A percentile compares a stretch with the other conserved stretches of the same genome.
Conservation (phyloP, 1,140 invertebrate species). For the Pogonomyrmex californicus region DNA sequence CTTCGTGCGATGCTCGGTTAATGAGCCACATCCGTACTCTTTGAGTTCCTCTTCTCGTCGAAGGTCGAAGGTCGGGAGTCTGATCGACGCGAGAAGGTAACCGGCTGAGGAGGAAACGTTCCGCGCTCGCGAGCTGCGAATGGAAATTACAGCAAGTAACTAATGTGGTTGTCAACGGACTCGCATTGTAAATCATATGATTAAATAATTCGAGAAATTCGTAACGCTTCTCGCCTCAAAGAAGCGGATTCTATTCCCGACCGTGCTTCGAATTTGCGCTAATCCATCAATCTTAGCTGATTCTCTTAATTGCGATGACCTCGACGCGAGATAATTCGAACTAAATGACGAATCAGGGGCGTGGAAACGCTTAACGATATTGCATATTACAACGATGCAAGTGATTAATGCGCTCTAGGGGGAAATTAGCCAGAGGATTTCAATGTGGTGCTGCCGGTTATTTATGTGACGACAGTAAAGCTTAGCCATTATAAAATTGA, state of each 20-base stretch:
- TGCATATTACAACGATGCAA: slow-evolving; percentile 18
- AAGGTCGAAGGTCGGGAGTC: slow-evolving; percentile 56
- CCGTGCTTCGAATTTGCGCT: neutral
- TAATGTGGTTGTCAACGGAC: slow-evolving; percentile 1
- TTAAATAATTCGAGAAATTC: slow-evolving; percentile 17
- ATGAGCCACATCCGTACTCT: slow-evolving; percentile 63
- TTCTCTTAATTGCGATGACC: slow-evolving; percentile 24
- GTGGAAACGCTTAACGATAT: slow-evolving; percentile 45
- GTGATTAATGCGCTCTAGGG: slow-evolving; percentile 51
- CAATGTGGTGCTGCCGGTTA: neutral
- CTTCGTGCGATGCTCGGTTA: slow-evolving; percentile 52
- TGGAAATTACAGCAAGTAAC: slow-evolving; percentile 17
- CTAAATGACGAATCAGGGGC: slow-evolving; percentile 49
- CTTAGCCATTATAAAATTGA: slow-evolving; percentile 16
- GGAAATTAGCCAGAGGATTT: slow-evolving; percentile 41
- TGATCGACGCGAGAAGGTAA: slow-evolving; percentile 42
- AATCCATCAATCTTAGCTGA: neutral
- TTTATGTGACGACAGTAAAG: neutral
- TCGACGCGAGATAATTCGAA: neutral
- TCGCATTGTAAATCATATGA: neutral
- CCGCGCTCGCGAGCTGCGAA: neutral
- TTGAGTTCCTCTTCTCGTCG: slow-evolving; percentile 49
- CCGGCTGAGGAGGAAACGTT: slow-evolving; percentile 4
- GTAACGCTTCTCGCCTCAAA: neutral
- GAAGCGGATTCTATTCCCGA: neutral